Evolutionary conservation across 2,797 vertebrate species (phyloP).

Genomic region (Denticeps clupeoides): DNA sequence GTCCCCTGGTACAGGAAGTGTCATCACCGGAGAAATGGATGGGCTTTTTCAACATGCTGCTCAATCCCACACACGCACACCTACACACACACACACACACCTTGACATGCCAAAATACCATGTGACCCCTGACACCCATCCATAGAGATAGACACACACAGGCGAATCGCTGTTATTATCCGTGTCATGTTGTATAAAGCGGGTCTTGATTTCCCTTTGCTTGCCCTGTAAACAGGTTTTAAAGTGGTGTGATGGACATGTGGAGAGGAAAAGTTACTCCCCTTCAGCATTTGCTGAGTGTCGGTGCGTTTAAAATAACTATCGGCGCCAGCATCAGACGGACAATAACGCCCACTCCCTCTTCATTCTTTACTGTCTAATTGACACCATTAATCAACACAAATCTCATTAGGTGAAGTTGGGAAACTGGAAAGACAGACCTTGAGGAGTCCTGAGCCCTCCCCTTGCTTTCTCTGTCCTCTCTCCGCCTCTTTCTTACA

Average conservation of each 20-base stretch:
- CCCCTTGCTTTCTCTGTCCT: conserved; percentile 14
- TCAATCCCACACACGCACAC: conserved; percentile 6
- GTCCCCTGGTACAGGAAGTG: conserved; percentile 68
- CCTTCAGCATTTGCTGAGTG: not conserved
- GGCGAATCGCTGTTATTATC: too few relatives aligned
- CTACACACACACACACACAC: conserved; percentile 12
- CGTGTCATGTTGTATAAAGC: too few relatives aligned
- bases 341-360: conserved; percentile 22
- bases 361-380: conserved; percentile 27
- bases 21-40: conserved; percentile 58
- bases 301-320: conserved; percentile 16
- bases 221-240: not conserved
- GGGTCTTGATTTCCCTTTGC: not conserved
- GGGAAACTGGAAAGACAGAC: conserved; percentile 21
- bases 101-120: not conserved
- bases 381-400: conserved; percentile 40
- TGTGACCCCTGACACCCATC: conserved; percentile 15
- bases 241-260: not conserved
- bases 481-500: not conserved
- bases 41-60: conserved; percentile 45
- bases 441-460: conserved; percentile 20
- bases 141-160: not conserved
- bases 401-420: conserved; percentile 37
- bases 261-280: not conserved
- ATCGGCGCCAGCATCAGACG: conserved; percentile 16